phyloP scores from a whole-genome alignment of 2,888 invertebrate genomes.

The Cosmorhoe ocellata region DNA sequence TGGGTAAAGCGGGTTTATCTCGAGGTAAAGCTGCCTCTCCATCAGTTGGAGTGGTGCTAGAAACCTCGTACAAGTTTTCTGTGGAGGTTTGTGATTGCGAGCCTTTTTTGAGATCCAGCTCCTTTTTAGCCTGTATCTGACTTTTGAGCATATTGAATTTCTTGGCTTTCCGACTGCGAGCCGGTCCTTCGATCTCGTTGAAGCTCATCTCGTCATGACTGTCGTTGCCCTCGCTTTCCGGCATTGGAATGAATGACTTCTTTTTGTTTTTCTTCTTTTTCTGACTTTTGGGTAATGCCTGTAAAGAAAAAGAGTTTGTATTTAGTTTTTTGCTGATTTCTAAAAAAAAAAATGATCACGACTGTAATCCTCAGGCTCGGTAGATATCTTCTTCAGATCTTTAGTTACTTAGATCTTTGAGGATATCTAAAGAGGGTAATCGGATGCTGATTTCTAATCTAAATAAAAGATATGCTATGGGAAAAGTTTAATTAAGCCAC shows the following conservation, averaged over 20 bases:
- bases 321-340: not conserved
- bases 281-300: constrained; percentile 75
- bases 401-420: no score
- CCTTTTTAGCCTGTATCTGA: constrained; percentile 76
- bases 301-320: constrained; percentile 26
- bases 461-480: no score
- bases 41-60: constrained; percentile 76
- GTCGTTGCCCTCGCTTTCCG: constrained; percentile 77
- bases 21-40: constrained; percentile 65
- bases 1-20: constrained; percentile 67
- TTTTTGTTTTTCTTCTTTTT: constrained; percentile 80
- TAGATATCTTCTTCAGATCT: no score
- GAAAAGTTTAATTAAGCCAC: no score
- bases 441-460: no score
- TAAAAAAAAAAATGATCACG: no score
- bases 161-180: constrained; percentile 71
- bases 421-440: no score
- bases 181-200: constrained; percentile 76
- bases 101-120: constrained; percentile 71
- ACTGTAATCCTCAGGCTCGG: no score
- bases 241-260: constrained; percentile 73
- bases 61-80: constrained; percentile 74
- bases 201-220: constrained; percentile 80
- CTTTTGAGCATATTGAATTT: constrained; percentile 78
- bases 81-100: constrained; percentile 78